Percentiles rank a stretch among this genome's conserved stretches.
Evolutionary conservation across 2,113 vertebrate genomes (phyloP).

Genomic region (Girardinichthys multiradiatus): DNA sequence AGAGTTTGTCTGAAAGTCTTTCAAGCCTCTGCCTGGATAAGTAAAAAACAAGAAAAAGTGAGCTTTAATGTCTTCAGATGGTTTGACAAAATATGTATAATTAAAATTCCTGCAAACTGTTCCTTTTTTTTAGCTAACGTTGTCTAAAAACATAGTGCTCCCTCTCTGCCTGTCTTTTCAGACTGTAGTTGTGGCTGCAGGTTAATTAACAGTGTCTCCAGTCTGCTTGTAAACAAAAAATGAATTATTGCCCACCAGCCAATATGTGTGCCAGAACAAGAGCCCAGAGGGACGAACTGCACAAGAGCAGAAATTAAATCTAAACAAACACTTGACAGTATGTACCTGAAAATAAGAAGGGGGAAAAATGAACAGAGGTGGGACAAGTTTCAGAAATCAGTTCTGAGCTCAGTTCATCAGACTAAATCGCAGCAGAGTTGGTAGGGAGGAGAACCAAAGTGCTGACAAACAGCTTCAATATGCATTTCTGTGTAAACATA

Average conservation of each 20-base stretch:
- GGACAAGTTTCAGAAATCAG: conserved; percentile 21
- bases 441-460: conserved; percentile 15
- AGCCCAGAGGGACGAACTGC: conserved; percentile 26
- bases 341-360: conserved; percentile 17
- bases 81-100: conserved; percentile 8
- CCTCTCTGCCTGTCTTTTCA: conserved; percentile 13
- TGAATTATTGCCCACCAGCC: conserved; percentile 19
- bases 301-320: conserved; percentile 41
- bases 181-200: conserved; percentile 8
- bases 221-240: conserved; percentile 35
- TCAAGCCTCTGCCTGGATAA: not conserved
- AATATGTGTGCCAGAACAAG: conserved; percentile 20
- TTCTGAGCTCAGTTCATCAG: conserved; percentile 6
- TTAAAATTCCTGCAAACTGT: not conserved
- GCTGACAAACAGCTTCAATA: conserved; percentile 33
- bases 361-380: not conserved
- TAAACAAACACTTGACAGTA: conserved; percentile 21
- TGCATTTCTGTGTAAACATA: conserved; percentile 13
- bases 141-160: not conserved
- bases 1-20: not conserved
- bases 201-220: conserved; percentile 23
- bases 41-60: not conserved
- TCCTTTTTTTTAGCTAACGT: not conserved
- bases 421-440: conserved; percentile 24
- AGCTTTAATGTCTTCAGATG: not conserved